These are phyloP conservation scores for Athrips mouffetella DNA, from an alignment of 2,888 invertebrate genomes.

Conservation along the genomic window DNA sequence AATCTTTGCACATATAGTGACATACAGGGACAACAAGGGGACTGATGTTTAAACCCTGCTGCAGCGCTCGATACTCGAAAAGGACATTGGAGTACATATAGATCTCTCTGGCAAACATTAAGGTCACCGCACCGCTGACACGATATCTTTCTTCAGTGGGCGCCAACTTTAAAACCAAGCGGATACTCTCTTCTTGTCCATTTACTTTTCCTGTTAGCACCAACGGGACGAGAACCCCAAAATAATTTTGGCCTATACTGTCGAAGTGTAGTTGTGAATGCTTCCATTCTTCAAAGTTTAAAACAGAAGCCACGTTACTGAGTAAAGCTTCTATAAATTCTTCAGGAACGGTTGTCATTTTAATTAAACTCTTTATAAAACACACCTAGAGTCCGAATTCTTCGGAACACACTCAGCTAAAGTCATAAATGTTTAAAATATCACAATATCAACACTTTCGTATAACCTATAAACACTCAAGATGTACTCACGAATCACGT, in stretches of 20 bases:
- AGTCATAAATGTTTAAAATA: background rate
- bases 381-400: background rate
- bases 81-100: slow-evolving; percentile 54
- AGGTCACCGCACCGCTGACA: slow-evolving; percentile 59
- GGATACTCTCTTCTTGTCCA: slow-evolving; percentile 29
- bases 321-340: slow-evolving; percentile 5
- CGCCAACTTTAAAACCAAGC: slow-evolving; percentile 58
- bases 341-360: background rate
- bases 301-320: background rate
- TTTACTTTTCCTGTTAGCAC: slow-evolving; percentile 37
- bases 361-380: background rate
- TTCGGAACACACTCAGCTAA: background rate
- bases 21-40: slow-evolving; percentile 47
- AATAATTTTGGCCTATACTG: slow-evolving; percentile 62
- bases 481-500: too few species aligned
- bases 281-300: slow-evolving; percentile 31
- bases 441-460: too few species aligned
- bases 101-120: slow-evolving; percentile 58
- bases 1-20: slow-evolving; percentile 48
- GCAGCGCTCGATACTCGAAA: slow-evolving; percentile 41
- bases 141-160: slow-evolving; percentile 60
- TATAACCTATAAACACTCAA: too few species aligned
- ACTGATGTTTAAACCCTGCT: slow-evolving; percentile 25
- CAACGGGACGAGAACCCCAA: slow-evolving; percentile 58
- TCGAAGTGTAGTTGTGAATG: slow-evolving; percentile 42